Percentiles rank a stretch among this genome's conserved stretches.
Conservation (phyloP, 2,113 vertebrate species). For the Notarius lentiginosus region DNA sequence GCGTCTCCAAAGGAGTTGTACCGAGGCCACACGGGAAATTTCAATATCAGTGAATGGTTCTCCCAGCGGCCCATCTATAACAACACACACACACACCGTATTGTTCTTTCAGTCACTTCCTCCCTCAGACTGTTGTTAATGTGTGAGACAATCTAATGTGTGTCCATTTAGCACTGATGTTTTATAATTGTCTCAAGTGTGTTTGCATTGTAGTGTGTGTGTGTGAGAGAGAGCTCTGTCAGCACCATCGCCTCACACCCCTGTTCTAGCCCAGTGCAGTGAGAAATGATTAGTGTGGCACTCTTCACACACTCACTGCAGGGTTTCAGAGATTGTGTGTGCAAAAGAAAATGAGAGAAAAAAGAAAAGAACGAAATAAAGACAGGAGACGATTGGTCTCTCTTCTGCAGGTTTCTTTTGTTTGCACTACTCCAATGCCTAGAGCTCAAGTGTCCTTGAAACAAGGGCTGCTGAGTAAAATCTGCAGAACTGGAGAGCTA, state of each 20-base stretch:
- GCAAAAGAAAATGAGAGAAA: neutral
- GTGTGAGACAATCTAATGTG: conserved; percentile 40
- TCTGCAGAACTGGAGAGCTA: neutral
- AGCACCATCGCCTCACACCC: conserved; percentile 45
- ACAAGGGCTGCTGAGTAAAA: neutral
- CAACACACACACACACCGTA: conserved; percentile 34
- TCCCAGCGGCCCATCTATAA: conserved; percentile 96
- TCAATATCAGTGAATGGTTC: conserved; percentile 84
- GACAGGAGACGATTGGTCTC: neutral
- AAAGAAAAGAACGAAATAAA: neutral
- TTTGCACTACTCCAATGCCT: neutral
- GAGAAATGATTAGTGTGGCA: conserved; percentile 56
- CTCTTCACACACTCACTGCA: conserved; percentile 54
- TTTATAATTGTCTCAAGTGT: conserved; percentile 27
- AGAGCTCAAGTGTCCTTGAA: conserved; percentile 16
- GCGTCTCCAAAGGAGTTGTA: conserved; percentile 89
- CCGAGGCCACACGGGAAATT: conserved; percentile 93
- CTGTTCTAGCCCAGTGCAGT: conserved; percentile 50
- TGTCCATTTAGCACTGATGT: conserved; percentile 39
- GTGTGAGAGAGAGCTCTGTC: conserved; percentile 31
- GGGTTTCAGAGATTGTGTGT: conserved; percentile 41
- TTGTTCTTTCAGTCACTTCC: conserved; percentile 1
- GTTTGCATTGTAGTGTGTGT: conserved; percentile 14
- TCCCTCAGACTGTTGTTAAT: conserved; percentile 7
- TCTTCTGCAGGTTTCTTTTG: neutral